Conservation (phyloP, 2,797 vertebrate genomes). For the Eulemur coronatus region DNA sequence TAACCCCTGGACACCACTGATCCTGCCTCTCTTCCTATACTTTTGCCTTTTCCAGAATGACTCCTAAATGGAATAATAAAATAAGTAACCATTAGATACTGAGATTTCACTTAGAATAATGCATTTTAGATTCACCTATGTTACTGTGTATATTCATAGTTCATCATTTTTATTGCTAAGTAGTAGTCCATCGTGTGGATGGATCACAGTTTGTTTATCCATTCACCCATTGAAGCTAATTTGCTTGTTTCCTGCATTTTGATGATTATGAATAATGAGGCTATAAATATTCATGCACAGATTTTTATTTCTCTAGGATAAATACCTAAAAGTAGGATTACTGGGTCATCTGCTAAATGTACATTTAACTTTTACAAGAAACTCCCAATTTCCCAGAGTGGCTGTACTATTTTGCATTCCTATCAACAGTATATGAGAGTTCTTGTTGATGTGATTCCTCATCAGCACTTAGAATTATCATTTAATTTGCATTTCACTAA, state of each 20-base stretch:
- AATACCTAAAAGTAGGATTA: not conserved
- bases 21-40: not conserved
- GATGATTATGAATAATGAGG: not conserved
- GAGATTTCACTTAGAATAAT: not conserved
- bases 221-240: not conserved
- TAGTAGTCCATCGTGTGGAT: not conserved
- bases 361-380: not conserved
- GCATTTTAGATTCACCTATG: not conserved
- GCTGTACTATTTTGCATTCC: not conserved
- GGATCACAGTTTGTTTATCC: not conserved
- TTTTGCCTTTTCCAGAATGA: not conserved
- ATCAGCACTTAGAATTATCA: not conserved
- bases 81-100: not conserved
- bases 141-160: not conserved
- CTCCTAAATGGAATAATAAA: not conserved
- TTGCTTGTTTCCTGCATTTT: not conserved
- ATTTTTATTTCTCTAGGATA: not conserved
- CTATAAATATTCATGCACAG: not conserved
- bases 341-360: not conserved
- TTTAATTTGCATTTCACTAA: not conserved
- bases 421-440: not conserved
- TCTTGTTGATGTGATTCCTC: not conserved
- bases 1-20: not conserved
- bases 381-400: not conserved
- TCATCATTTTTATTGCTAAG: not conserved